These are phyloP conservation scores for Amiota minor DNA, from an alignment of 2,888 invertebrate genomes.

Conservation along the genomic window DNA sequence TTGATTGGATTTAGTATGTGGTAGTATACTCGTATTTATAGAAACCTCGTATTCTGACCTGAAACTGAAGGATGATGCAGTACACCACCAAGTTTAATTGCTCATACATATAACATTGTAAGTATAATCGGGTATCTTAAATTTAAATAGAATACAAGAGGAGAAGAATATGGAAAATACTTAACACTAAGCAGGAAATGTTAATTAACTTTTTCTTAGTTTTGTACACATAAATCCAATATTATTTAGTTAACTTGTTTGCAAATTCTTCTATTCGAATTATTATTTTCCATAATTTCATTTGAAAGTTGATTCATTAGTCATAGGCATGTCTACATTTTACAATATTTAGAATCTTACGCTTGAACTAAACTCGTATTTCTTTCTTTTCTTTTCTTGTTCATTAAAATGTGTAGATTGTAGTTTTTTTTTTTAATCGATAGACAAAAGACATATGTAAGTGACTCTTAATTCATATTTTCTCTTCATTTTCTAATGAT, in stretches of 20 bases:
- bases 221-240: too few relatives aligned
- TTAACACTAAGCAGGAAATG: too few relatives aligned
- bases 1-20: not conserved
- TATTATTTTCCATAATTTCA: too few relatives aligned
- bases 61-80: not conserved
- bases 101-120: too few relatives aligned
- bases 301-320: too few relatives aligned
- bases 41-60: slow-evolving; percentile 24
- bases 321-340: slow-evolving; percentile 9
- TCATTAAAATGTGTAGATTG: not conserved
- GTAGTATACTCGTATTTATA: not conserved
- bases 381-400: slow-evolving; percentile 7
- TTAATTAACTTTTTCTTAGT: too few relatives aligned
- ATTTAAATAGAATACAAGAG: too few relatives aligned
- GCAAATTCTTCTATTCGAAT: too few relatives aligned
- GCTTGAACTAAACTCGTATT: not conserved
- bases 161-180: too few relatives aligned
- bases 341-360: slow-evolving; percentile 26
- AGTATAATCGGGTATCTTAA: too few relatives aligned
- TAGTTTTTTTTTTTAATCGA: not conserved
- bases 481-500: not conserved
- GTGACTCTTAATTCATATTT: not conserved
- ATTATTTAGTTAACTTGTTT: too few relatives aligned
- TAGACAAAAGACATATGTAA: not conserved
- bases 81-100: too few relatives aligned